These are phyloP conservation scores for Callionymus lyra DNA, from an alignment of 2,113 vertebrate genomes.

Conservation along the genomic window DNA sequence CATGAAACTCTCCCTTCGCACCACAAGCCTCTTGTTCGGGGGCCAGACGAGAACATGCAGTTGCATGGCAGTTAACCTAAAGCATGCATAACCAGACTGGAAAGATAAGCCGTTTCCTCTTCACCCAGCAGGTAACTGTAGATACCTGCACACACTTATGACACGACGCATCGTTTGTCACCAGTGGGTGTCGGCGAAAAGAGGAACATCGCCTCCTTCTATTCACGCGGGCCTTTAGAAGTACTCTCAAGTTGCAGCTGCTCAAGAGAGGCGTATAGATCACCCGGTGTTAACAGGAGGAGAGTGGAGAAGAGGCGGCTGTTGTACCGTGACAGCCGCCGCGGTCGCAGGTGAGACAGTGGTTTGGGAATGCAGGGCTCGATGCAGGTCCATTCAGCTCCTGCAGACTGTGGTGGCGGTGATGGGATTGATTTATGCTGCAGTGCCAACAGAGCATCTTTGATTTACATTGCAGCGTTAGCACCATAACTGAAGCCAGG, in stretches of 20 bases:
- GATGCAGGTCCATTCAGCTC: constrained; percentile 57
- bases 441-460: constrained; percentile 15
- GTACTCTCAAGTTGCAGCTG: constrained; percentile 38
- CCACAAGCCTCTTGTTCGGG: constrained; percentile 4
- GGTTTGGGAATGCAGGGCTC: constrained; percentile 43
- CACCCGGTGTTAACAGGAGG: constrained; percentile 15
- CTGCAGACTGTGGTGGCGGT: constrained; percentile 45
- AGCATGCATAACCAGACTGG: constrained; percentile 11
- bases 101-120: constrained; percentile 18
- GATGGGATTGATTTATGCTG: constrained; percentile 36
- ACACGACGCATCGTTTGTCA: constrained; percentile 34
- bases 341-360: constrained; percentile 39
- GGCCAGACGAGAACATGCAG: constrained; percentile 2
- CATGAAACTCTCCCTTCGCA: constrained; percentile 3
- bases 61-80: constrained; percentile 16
- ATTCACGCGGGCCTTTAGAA: constrained; percentile 31
- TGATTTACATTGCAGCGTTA: constrained; percentile 32
- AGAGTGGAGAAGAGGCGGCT: not conserved
- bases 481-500: constrained; percentile 23
- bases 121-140: constrained; percentile 18
- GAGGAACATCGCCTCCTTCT: constrained; percentile 25
- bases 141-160: constrained; percentile 27
- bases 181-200: constrained; percentile 31
- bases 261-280: constrained; percentile 6
- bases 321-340: constrained; percentile 19